phyloP scores from a whole-genome alignment of 2,888 invertebrate genomes.

The Eubasilissa splendida region DNA sequence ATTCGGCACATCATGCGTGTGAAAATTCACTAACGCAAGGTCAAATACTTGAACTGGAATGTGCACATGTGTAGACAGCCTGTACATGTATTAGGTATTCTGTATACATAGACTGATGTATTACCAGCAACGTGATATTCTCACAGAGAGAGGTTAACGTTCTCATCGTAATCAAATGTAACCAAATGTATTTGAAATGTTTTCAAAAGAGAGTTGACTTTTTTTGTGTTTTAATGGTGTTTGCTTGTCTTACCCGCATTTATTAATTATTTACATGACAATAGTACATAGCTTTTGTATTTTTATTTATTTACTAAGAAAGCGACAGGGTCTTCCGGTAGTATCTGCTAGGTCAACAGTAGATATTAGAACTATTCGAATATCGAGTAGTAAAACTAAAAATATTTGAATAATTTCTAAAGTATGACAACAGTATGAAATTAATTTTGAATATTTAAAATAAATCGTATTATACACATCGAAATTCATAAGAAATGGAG shows the following conservation, averaged over 20 bases:
- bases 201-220: not conserved
- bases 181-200: conserved; percentile 7
- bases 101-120: not conserved
- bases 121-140: not conserved
- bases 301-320: not conserved
- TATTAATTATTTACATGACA: no score
- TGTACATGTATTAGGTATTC: not conserved
- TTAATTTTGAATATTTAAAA: no score
- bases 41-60: conserved; percentile 21
- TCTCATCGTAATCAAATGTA: not conserved
- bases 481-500: no score
- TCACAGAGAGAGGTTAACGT: conserved; percentile 2
- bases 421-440: no score
- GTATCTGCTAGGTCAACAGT: no score
- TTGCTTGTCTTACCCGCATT: no score
- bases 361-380: no score
- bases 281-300: not conserved
- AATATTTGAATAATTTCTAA: no score
- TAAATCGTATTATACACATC: no score
- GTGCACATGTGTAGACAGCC: not conserved
- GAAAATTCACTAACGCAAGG: conserved; percentile 24
- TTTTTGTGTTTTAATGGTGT: no score
- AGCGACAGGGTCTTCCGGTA: no score
- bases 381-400: no score
- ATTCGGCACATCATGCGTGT: conserved; percentile 2